A percentile compares a stretch with the other conserved stretches of the same genome.
These are phyloP conservation scores for Phrynocephalus versicolor DNA, from an alignment of 2,113 vertebrate species.

Conservation along the genomic window DNA sequence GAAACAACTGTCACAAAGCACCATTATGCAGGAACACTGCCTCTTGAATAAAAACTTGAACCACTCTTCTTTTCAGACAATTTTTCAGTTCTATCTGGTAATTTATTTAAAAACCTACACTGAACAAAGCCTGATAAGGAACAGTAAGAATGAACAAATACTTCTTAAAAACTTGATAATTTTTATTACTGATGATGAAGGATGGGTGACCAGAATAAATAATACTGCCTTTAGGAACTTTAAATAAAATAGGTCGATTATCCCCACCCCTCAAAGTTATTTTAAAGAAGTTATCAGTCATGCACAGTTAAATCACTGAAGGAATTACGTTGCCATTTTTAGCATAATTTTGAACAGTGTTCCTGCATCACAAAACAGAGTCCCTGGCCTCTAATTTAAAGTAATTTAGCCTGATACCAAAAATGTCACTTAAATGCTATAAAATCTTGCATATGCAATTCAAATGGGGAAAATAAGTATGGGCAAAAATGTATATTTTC, in stretches of 20 bases:
- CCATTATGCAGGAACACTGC: neutral
- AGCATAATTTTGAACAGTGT: neutral
- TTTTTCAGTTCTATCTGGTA: neutral
- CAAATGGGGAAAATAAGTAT: neutral
- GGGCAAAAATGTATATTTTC: neutral
- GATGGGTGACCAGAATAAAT: neutral
- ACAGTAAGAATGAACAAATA: neutral
- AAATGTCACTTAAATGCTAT: neutral
- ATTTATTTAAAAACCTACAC: neutral
- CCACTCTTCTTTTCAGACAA: neutral
- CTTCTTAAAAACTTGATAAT: neutral
- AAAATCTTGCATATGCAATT: neutral
- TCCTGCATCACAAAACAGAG: neutral
- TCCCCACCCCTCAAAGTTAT: neutral
- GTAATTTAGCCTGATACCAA: neutral
- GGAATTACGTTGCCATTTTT: constrained; percentile 14
- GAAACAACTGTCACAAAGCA: neutral
- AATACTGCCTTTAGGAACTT: constrained; percentile 3
- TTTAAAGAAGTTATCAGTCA: neutral
- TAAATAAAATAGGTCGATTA: neutral
- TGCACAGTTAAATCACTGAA: neutral
- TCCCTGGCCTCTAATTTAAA: neutral
- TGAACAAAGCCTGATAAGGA: neutral
- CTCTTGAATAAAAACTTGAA: neutral
- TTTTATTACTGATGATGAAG: neutral